phyloP scores from a whole-genome alignment of 2,797 vertebrate species.

The Moxostoma hubbsi region DNA sequence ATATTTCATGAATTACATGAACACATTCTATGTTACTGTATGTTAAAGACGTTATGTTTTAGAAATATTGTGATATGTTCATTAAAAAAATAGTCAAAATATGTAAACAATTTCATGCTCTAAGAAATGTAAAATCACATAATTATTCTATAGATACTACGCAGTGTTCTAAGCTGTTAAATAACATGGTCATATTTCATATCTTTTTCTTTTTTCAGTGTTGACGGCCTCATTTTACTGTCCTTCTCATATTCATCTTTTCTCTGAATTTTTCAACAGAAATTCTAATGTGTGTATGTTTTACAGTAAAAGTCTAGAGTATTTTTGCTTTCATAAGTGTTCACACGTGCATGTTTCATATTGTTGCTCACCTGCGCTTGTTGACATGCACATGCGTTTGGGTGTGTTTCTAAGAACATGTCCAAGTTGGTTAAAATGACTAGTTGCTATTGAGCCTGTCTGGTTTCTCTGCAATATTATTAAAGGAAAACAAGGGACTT shows the following conservation, averaged over 20 bases:
- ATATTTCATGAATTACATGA: too few relatives aligned
- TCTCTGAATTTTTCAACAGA: slow-evolving; percentile 15
- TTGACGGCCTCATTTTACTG: not conserved
- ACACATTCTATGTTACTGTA: too few relatives aligned
- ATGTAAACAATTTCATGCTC: too few relatives aligned
- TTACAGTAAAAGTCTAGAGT: not conserved
- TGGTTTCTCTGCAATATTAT: not conserved
- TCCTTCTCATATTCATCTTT: not conserved
- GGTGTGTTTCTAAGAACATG: not conserved
- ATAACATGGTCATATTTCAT: not conserved
- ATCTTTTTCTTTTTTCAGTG: not conserved
- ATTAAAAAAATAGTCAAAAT: too few relatives aligned
- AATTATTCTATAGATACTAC: too few relatives aligned
- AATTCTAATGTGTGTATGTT: slow-evolving; percentile 8
- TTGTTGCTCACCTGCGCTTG: not conserved
- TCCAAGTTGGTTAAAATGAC: not conserved
- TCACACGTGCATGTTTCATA: too few relatives aligned
- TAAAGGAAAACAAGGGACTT: not conserved
- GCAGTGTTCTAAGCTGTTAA: too few relatives aligned
- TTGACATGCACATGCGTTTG: not conserved
- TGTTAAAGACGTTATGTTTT: too few relatives aligned
- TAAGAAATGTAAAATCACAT: too few relatives aligned
- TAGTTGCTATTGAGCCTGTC: not conserved
- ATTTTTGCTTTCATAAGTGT: slow-evolving; percentile 12
- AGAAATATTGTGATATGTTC: too few relatives aligned